These are phyloP conservation scores for Microcebus griseorufus DNA, from an alignment of 2,113 vertebrate genomes.

Conservation along the genomic window DNA sequence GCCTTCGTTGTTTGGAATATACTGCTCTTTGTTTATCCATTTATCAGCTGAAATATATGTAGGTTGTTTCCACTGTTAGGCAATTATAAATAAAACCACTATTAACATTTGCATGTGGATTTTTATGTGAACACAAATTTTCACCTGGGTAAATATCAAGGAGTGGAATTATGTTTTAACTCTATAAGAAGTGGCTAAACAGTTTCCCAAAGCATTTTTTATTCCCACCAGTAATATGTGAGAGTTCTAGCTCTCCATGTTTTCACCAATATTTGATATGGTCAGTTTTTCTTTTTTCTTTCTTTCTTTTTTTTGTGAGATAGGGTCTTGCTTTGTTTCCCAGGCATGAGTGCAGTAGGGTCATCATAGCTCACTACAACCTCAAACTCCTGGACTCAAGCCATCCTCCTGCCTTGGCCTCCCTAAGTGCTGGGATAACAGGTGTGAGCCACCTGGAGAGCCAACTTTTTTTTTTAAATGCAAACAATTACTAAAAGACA, in stretches of 20 bases:
- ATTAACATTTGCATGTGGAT: neutral
- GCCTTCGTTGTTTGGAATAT: neutral
- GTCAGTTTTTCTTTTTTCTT: neutral
- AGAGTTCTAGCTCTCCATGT: neutral
- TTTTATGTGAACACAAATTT: constrained; percentile 9
- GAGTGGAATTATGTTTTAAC: neutral
- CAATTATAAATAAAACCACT: constrained; percentile 9
- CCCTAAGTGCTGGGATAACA: no score
- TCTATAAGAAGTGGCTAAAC: neutral
- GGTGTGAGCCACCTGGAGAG: no score
- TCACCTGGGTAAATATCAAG: neutral
- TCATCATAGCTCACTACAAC: no score
- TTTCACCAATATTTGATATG: neutral
- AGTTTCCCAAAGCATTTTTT: constrained; percentile 29
- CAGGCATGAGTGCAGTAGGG: no score
- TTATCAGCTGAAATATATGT: neutral
- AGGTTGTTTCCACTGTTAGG: neutral
- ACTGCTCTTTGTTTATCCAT: neutral
- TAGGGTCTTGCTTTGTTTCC: no score
- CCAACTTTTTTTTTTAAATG: neutral
- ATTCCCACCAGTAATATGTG: neutral
- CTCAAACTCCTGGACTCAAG: no score
- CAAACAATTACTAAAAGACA: neutral
- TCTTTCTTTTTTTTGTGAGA: no score
- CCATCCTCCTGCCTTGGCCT: no score